Percentiles rank a stretch among this genome's conserved stretches.
Evolutionary conservation across 2,888 invertebrate species (phyloP).

Genomic region (Leucoma salicis): DNA sequence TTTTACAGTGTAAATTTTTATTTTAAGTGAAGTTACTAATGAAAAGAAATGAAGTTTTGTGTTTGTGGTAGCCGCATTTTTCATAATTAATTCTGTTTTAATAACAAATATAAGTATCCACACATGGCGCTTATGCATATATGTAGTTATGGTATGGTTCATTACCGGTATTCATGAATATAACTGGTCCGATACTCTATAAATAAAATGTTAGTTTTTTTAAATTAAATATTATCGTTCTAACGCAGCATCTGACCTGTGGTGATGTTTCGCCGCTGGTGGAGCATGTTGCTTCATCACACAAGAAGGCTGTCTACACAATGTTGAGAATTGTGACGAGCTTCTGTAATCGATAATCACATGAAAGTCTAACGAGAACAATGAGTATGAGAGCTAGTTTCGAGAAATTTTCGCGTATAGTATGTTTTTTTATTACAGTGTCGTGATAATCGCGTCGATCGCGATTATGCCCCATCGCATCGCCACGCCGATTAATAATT

Average conservation of each 20-base stretch:
- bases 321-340: slow-evolving; percentile 68
- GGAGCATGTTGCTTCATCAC: slow-evolving; percentile 42
- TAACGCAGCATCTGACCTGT: too few species aligned
- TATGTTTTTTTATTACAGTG: slow-evolving; percentile 51
- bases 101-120: too few species aligned
- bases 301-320: slow-evolving; percentile 61
- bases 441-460: slow-evolving; percentile 29
- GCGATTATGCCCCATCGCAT: slow-evolving; percentile 23
- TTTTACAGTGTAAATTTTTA: too few species aligned
- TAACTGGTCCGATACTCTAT: slow-evolving; percentile 52
- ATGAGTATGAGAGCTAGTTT: slow-evolving; percentile 61
- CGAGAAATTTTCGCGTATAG: slow-evolving; percentile 57
- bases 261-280: neutral
- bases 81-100: too few species aligned
- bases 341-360: slow-evolving; percentile 57
- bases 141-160: slow-evolving; percentile 54
- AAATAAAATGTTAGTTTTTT: slow-evolving; percentile 46
- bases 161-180: slow-evolving; percentile 57
- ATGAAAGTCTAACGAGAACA: slow-evolving; percentile 69
- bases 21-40: too few species aligned
- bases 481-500: slow-evolving; percentile 26
- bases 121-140: neutral
- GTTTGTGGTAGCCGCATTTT: too few species aligned
- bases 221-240: slow-evolving; percentile 55
- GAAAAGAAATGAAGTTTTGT: too few species aligned